Evolutionary conservation across 2,113 vertebrate species (phyloP).

Genomic region (Helogale parvula): DNA sequence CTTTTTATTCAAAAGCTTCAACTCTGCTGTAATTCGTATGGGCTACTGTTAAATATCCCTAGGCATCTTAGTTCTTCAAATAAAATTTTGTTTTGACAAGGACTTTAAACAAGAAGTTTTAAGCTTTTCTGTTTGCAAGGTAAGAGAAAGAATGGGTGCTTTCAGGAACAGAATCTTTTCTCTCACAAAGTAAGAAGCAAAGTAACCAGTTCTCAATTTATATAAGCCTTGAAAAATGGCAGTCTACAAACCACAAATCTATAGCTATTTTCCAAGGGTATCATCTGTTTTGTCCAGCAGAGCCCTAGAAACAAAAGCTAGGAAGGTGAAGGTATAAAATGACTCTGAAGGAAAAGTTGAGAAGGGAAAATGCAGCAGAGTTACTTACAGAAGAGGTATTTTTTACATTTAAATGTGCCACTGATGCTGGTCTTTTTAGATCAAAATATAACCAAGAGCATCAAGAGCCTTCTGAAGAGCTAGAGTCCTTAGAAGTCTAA

Average conservation of each 20-base stretch:
- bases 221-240: not conserved
- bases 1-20: slow-evolving; percentile 29
- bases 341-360: not conserved
- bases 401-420: slow-evolving; percentile 21
- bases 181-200: slow-evolving; percentile 16
- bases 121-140: not conserved
- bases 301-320: slow-evolving; percentile 33
- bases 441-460: not conserved
- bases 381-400: not conserved
- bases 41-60: not conserved
- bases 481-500: not conserved
- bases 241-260: slow-evolving; percentile 9
- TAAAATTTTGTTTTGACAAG: slow-evolving; percentile 42
- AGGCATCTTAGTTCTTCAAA: slow-evolving; percentile 1
- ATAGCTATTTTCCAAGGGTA: slow-evolving; percentile 33
- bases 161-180: slow-evolving; percentile 35
- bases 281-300: not conserved
- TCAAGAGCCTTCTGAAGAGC: slow-evolving; percentile 13
- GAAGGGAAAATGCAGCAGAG: not conserved
- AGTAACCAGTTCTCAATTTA: slow-evolving; percentile 44
- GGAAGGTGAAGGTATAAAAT: not conserved
- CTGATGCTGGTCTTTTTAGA: not conserved
- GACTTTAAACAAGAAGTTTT: slow-evolving; percentile 33
- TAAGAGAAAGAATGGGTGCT: not conserved
- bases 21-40: not conserved